Base-by-base conservation (phyloP, 2,888 invertebrate genomes). In the Cryptus viduatorius region DNA sequence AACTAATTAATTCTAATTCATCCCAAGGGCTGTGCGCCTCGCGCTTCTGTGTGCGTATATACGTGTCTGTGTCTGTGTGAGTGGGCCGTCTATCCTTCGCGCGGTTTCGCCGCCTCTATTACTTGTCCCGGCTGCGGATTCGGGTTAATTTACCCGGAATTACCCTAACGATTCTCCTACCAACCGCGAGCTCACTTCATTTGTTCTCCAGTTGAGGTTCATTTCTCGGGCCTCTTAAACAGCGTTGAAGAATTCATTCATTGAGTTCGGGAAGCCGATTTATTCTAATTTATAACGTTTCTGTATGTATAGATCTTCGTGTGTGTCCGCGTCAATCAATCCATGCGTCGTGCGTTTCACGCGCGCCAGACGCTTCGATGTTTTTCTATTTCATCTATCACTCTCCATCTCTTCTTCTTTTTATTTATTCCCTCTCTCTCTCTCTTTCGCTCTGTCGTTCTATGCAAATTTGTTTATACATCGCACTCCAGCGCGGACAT, bases 381-480 rank as follows among this genome's bases (percentile, higher is more conserved):
- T 59, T 68, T 59, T 48, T 50, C 19, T 65, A 16, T 50, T 71
- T 37, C 37, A 46, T 19, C 31, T 37, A 19, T 37, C 19, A 19
- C 67, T 14, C 46, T 68, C 68, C 12, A 8, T 44, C 44, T 65
- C 44, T 42, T 31, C 69, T 44, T 37, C 24, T 46, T 24, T 24
- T 24, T 24, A 24, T 24, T 24, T 3, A 1, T 24, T 24, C 0
- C 42, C 37, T n/a, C 24, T n/a, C 16, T 48, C 42, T 72, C 46
- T 59, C 44, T 69, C 14, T n/a, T 29, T 0, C 61, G 19, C 65
- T 59, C 78, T 5, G 37, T 0, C 37, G 59, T 37, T 42, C n/a
- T 79, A 83, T 80, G 83, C 80, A 80, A 83, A 83, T 72, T 16
- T 50, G 31, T 37, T n/a, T 50, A 67, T 10, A 72, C 16, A 42